phyloP scores from a whole-genome alignment of 2,113 vertebrate genomes.

The Scomber scombrus region DNA sequence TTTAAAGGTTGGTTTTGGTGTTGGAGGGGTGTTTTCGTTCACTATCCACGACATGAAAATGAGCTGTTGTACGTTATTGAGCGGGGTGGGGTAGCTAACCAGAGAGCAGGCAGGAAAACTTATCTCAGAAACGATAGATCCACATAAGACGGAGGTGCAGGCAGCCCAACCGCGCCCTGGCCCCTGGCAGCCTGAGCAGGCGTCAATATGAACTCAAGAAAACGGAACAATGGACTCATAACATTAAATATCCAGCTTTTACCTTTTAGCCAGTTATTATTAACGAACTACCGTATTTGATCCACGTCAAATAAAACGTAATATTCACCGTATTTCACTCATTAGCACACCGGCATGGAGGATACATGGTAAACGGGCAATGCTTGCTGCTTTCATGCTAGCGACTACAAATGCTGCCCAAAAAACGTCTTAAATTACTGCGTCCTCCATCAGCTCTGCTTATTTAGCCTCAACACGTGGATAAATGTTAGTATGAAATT shows the following conservation, averaged over 20 bases:
- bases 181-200: conserved; percentile 47
- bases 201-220: background rate
- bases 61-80: conserved; percentile 28
- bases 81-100: conserved; percentile 72
- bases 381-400: background rate
- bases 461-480: conserved; percentile 42
- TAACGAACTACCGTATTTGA: background rate
- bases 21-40: background rate
- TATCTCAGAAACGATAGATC: conserved; percentile 60
- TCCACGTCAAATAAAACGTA: background rate
- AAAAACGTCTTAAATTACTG: conserved; percentile 4
- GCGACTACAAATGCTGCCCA: background rate
- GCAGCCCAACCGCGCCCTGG: conserved; percentile 77
- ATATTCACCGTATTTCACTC: conserved; percentile 32
- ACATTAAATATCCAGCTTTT: background rate
- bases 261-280: background rate
- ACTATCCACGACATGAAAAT: conserved; percentile 6
- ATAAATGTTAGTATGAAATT: background rate
- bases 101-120: conserved; percentile 74
- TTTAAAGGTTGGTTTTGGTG: background rate
- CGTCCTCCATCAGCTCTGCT: background rate
- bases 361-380: background rate
- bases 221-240: conserved; percentile 23
- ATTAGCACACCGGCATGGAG: conserved; percentile 37
- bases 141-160: conserved; percentile 62